phyloP scores from a whole-genome alignment of 2,797 vertebrate species.

The Hydrocynus forskahlii region DNA sequence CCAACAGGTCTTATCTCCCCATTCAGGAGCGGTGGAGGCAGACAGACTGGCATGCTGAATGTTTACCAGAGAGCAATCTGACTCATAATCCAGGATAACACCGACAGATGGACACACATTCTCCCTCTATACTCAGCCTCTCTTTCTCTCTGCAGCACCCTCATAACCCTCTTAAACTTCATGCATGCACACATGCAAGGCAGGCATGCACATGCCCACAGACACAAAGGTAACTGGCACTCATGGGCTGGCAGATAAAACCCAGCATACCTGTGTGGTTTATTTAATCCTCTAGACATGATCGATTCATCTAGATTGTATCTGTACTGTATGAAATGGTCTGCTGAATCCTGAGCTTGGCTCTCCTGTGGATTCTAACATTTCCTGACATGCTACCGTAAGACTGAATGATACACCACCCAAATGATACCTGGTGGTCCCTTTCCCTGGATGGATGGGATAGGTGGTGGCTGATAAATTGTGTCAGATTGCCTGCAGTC shows the following conservation, averaged over 20 bases:
- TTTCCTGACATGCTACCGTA: no score
- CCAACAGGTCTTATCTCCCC: slow-evolving; percentile 30
- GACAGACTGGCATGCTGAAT: slow-evolving; percentile 40
- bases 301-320: background rate
- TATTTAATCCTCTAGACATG: background rate
- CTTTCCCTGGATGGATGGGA: no score
- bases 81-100: slow-evolving; percentile 39
- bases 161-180: background rate
- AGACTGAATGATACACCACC: no score
- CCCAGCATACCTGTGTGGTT: background rate
- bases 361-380: background rate
- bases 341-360: background rate
- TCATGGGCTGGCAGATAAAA: background rate
- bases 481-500: no score
- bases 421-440: no score
- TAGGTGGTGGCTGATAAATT: no score
- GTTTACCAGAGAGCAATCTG: slow-evolving; percentile 42
- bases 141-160: background rate
- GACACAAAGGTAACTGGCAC: background rate
- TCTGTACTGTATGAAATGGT: background rate
- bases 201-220: slow-evolving; percentile 17
- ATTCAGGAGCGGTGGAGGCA: slow-evolving; percentile 40
- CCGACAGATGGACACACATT: slow-evolving; percentile 32
- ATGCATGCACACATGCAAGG: background rate
- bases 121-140: slow-evolving; percentile 4